Percentiles rank a stretch among this genome's conserved stretches.
Conservation (phyloP, 2,888 invertebrate species). For the Andrena camellia region DNA sequence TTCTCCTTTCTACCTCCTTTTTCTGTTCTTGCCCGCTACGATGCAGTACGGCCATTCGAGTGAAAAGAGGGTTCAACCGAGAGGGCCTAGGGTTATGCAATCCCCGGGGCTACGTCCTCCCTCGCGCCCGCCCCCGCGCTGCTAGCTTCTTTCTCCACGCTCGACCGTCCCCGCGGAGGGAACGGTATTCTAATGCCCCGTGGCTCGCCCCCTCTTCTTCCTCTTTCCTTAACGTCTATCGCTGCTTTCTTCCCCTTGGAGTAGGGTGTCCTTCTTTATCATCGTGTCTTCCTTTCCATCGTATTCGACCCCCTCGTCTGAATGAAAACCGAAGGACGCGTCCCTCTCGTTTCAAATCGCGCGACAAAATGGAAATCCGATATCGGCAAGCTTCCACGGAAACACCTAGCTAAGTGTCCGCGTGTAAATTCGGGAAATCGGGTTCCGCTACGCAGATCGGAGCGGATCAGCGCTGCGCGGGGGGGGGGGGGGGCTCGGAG, state of each 20-base stretch:
- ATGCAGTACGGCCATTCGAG: slow-evolving; percentile 43
- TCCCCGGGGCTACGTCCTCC: slow-evolving; percentile 59
- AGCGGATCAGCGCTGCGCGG: neutral
- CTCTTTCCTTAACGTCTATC: slow-evolving; percentile 28
- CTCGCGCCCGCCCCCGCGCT: slow-evolving; percentile 19
- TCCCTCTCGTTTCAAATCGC: slow-evolving; percentile 32
- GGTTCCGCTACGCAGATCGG: neutral
- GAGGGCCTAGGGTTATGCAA: slow-evolving; percentile 63
- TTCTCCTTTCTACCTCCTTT: slow-evolving; percentile 56
- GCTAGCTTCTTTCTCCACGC: slow-evolving; percentile 52
- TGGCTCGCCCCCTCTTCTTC: slow-evolving; percentile 64
- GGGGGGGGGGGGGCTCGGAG: neutral
- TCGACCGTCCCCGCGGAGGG: slow-evolving; percentile 55
- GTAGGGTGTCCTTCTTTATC: slow-evolving; percentile 8
- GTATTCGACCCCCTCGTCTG: slow-evolving; percentile 39
- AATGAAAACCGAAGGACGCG: slow-evolving; percentile 66
- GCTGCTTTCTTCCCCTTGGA: neutral
- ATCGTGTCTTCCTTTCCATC: slow-evolving; percentile 31
- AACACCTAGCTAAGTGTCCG: slow-evolving; percentile 44
- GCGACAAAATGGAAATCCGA: slow-evolving; percentile 73
- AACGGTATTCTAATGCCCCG: slow-evolving; percentile 76
- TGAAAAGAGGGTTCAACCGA: slow-evolving; percentile 67
- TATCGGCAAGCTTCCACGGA: slow-evolving; percentile 69
- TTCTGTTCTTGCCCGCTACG: slow-evolving; percentile 50
- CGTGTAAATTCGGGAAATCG: slow-evolving; percentile 47